phyloP scores from a whole-genome alignment of 2,797 vertebrate genomes.

The Halcyon badia region DNA sequence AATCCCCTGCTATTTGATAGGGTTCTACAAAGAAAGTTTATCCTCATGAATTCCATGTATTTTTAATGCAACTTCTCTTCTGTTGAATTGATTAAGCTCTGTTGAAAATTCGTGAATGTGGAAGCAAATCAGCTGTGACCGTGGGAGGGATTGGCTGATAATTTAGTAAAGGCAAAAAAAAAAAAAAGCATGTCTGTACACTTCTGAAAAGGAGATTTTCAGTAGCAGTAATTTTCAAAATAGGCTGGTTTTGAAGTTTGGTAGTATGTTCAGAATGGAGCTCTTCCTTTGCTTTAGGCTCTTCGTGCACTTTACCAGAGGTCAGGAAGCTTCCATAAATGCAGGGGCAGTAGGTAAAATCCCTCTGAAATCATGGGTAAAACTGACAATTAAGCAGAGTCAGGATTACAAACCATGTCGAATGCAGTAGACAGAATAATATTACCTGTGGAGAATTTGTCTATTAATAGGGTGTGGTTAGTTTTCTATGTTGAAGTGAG shows the following conservation, averaged over 20 bases:
- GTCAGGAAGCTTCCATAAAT: conserved; percentile 31
- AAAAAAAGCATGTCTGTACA: neutral
- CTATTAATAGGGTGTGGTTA: neutral
- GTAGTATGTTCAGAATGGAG: neutral
- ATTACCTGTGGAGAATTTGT: neutral
- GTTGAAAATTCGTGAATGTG: conserved; percentile 38
- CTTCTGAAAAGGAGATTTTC: neutral
- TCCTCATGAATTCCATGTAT: neutral
- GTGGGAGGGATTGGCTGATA: neutral
- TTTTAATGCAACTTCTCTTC: conserved; percentile 19
- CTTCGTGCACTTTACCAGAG: conserved; percentile 14
- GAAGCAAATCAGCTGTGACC: conserved; percentile 26
- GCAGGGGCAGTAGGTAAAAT: neutral
- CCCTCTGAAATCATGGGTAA: neutral
- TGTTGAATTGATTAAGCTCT: conserved; percentile 39
- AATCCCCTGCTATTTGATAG: conserved; percentile 28
- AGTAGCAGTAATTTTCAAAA: conserved; percentile 47
- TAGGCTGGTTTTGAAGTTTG: conserved; percentile 11
- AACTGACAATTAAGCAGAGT: conserved; percentile 17
- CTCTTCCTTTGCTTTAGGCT: conserved; percentile 38
- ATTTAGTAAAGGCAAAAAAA: neutral
- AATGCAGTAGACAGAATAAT: conserved; percentile 23
- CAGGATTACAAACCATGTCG: neutral
- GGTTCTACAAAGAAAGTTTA: conserved; percentile 22
- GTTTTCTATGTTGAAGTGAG: neutral